A percentile compares a stretch with the other conserved stretches of the same genome.
These are phyloP conservation scores for Leiothrix lutea DNA, from an alignment of 2,113 vertebrate species.

Conservation along the genomic window DNA sequence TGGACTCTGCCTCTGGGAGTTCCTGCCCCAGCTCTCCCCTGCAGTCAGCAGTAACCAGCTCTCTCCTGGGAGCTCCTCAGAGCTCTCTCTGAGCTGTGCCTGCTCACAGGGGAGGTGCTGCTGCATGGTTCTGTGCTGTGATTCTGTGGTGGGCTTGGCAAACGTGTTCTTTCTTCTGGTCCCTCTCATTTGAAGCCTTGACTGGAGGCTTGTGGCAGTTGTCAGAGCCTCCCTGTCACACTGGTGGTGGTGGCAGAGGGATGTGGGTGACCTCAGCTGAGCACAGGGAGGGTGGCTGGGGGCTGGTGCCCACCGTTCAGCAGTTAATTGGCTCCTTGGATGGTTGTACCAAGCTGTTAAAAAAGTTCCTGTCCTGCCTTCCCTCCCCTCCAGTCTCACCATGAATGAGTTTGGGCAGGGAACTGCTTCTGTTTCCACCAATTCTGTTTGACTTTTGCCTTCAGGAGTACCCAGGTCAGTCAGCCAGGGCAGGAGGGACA, in stretches of 20 bases:
- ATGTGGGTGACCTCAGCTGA: background rate
- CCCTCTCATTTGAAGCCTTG: background rate
- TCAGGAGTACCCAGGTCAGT: accelerated
- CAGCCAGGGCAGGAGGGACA: background rate
- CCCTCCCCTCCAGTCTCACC: background rate
- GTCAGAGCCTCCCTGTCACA: accelerated
- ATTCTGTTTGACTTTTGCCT: background rate
- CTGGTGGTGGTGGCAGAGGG: background rate
- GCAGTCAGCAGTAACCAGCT: background rate
- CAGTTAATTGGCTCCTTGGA: background rate
- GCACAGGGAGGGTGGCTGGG: background rate
- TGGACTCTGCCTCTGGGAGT: background rate
- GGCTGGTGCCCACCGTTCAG: accelerated
- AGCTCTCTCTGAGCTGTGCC: background rate
- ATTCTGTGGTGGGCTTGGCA: background rate
- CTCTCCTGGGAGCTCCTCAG: no score
- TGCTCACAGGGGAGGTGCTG: background rate
- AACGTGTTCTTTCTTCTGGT: background rate
- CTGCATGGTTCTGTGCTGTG: background rate
- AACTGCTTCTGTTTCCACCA: background rate
- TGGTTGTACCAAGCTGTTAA: background rate
- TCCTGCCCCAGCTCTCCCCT: background rate
- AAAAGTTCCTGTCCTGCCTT: background rate
- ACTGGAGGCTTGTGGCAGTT: background rate
- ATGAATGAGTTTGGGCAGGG: background rate